Evolutionary conservation across 2,888 invertebrate genomes (phyloP), one percentile per base, ranked within the genome.

Genomic region (Philonicus albiceps): DNA sequence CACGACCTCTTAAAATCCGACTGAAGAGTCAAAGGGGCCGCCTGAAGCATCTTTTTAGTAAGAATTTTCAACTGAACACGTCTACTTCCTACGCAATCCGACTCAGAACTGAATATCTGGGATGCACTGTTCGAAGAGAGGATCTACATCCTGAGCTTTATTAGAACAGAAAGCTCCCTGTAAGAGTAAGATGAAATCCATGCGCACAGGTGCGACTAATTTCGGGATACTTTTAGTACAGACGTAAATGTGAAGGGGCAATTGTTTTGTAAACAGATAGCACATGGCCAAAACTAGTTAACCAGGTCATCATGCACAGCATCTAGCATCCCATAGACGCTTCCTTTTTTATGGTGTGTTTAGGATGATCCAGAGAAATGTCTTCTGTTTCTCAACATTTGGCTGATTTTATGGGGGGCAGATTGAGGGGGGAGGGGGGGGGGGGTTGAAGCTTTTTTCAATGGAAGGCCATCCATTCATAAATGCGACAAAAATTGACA

Each of bases 81-180:
- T 87, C 87, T 76, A 83, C 27, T 76, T 27, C 72, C 37, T 31
- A 64, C 72, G 83, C 75, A 55, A 75, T 73, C 75, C 74, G 83
- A 30, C 87, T 87, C 87, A 55, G 53, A 73, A 87, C 87, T 87
- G 81, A 86, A 43, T 37, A 16, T 76, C 76, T 76, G 37, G 55
- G 85, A 31, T 85, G 83, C 72, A 30, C n/a, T 75, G 30, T 13
- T 75, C n/a, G 22, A 22, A 19, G 37, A n/a, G 53, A 4, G 49
- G 2, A 37, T 31, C 43, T 8, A 34, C 3, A 27, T 85, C 34
- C 55, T 40, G 80, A 87, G 87, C 85, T 87, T 49, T 78, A 27
- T 85, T 34, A 80, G 78, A 87, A 13, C 16, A 80, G 49, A 87
- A 81, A 87, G 87, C 87, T 87, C 30, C 6, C 49, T 4, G 27